Conservation (phyloP, 2,797 vertebrate genomes). For the Gorsachius magnificus region DNA sequence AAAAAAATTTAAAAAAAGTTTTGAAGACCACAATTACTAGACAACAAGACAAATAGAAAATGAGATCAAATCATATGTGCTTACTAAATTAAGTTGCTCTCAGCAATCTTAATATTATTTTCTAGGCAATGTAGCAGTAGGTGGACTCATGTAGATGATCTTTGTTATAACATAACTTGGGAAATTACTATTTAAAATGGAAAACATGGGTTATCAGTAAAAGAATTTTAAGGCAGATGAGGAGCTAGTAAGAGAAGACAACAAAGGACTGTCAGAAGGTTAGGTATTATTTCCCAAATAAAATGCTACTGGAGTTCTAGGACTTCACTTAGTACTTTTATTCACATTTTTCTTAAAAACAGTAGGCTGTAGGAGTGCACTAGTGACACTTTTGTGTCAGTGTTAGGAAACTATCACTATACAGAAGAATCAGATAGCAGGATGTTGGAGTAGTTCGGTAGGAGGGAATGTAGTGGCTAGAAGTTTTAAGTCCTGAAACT, state of each 20-base stretch:
- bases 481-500: background rate
- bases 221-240: background rate
- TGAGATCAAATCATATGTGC: background rate
- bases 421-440: background rate
- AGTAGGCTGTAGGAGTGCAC: background rate
- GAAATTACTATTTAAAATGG: background rate
- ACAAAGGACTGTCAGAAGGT: background rate
- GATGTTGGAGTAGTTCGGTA: background rate
- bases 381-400: background rate
- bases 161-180: background rate
- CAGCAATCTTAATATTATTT: background rate
- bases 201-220: background rate
- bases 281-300: background rate
- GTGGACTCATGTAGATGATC: background rate
- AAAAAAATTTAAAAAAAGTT: background rate
- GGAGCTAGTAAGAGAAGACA: background rate
- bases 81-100: background rate
- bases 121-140: background rate
- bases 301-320: background rate
- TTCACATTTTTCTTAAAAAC: background rate
- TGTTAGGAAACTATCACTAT: background rate
- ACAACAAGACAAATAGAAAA: background rate
- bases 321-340: background rate
- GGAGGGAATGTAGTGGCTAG: background rate
- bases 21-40: background rate